These are phyloP conservation scores for Neodon shergylaensis DNA, from an alignment of 2,113 vertebrate species.

Conservation along the genomic window DNA sequence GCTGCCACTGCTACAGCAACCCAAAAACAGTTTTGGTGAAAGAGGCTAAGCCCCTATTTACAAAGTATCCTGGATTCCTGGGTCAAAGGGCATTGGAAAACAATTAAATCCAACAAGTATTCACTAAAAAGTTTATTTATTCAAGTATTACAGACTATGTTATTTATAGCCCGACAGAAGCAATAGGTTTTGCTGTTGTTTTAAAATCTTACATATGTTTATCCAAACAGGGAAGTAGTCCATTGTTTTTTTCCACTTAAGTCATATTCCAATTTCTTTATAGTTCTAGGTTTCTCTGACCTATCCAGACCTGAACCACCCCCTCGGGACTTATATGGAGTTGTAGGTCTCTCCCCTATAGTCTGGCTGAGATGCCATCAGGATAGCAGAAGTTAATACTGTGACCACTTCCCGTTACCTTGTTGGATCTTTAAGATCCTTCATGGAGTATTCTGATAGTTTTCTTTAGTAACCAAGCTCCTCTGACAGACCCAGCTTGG, in stretches of 20 bases:
- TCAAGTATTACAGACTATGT: background rate
- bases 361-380: background rate
- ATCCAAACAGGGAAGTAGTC: background rate
- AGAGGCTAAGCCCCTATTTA: background rate
- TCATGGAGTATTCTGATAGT: background rate
- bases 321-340: background rate
- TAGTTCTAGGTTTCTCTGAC: background rate
- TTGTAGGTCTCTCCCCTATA: background rate
- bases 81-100: background rate
- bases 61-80: background rate
- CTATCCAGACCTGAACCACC: background rate
- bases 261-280: background rate
- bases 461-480: constrained; percentile 2
- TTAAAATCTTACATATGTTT: background rate
- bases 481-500: background rate
- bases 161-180: background rate
- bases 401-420: background rate
- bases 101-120: background rate
- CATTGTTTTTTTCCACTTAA: constrained; percentile 27
- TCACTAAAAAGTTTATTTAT: background rate
- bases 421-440: background rate
- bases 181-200: background rate
- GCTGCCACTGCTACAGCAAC: background rate
- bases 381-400: background rate
- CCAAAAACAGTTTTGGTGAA: background rate